Percentiles rank a stretch among this genome's conserved stretches.
Evolutionary conservation across 2,797 vertebrate genomes (phyloP).

Genomic region (Varecia variegata): DNA sequence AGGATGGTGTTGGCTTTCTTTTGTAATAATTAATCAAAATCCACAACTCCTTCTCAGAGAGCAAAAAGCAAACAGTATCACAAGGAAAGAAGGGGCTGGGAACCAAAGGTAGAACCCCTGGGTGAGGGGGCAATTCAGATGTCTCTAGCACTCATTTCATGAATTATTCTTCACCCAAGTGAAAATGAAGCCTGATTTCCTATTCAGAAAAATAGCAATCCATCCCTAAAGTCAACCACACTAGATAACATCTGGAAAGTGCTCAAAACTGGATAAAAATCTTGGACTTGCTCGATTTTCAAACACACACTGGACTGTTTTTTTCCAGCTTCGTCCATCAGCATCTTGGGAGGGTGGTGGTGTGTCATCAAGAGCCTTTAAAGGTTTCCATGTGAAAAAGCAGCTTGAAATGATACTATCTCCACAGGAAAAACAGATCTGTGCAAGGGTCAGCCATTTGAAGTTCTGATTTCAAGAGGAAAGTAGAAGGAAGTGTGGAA

Average conservation of each 20-base stretch:
- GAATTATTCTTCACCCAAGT: not conserved
- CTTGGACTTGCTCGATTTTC: slow-evolving; percentile 22
- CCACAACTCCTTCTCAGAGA: not conserved
- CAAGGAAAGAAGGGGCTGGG: not conserved
- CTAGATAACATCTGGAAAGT: slow-evolving; percentile 34
- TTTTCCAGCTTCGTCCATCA: not conserved
- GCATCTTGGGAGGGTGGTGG: slow-evolving; percentile 41
- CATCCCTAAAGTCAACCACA: not conserved
- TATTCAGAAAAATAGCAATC: slow-evolving; percentile 8
- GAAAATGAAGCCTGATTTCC: slow-evolving; percentile 47
- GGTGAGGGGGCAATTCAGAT: not conserved
- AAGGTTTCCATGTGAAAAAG: slow-evolving; percentile 42
- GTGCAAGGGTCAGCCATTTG: slow-evolving; percentile 30
- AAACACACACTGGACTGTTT: not conserved
- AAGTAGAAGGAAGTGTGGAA: slow-evolving; percentile 55
- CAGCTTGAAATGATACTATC: slow-evolving; percentile 51
- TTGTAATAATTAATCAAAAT: not conserved
- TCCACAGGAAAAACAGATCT: slow-evolving; percentile 38
- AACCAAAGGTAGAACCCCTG: not conserved
- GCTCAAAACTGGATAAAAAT: not conserved
- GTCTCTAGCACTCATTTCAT: not conserved
- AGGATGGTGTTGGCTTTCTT: not conserved
- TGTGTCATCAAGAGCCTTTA: not conserved
- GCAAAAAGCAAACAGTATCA: not conserved
- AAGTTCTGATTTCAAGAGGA: slow-evolving; percentile 61